Evolutionary conservation across 2,888 invertebrate species (phyloP).

Genomic region (Cyclophora punctaria): DNA sequence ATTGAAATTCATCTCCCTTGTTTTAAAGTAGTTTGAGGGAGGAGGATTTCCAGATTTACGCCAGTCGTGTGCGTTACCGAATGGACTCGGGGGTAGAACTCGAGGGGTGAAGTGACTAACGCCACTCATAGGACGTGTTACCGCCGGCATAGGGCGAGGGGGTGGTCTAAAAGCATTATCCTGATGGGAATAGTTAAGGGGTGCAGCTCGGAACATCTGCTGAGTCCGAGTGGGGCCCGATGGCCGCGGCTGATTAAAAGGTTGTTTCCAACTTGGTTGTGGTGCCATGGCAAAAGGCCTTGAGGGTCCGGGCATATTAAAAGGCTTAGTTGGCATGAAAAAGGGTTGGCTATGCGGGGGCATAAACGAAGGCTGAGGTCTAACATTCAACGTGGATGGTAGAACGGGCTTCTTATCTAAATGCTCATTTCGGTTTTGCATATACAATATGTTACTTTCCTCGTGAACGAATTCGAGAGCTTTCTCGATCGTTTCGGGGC

Average conservation of each 20-base stretch:
- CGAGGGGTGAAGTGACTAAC: slow-evolving; percentile 11
- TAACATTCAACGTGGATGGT: background rate
- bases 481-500: slow-evolving; percentile 18
- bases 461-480: slow-evolving; percentile 21
- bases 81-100: background rate
- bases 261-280: background rate
- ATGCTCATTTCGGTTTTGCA: slow-evolving; percentile 14
- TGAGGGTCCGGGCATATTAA: background rate
- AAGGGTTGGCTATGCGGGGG: background rate
- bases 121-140: background rate
- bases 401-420: background rate
- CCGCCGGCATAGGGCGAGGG: background rate
- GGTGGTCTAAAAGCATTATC: background rate
- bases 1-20: slow-evolving; percentile 15
- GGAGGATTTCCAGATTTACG: slow-evolving; percentile 13
- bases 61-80: slow-evolving; percentile 10
- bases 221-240: background rate
- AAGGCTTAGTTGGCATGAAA: background rate
- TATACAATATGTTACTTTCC: slow-evolving; percentile 17
- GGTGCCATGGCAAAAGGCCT: background rate
- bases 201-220: background rate
- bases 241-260: background rate
- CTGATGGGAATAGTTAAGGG: background rate
- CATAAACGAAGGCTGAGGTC: background rate
- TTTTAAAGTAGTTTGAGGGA: background rate